These are phyloP conservation scores for Porites rus DNA, from an alignment of 92 coral and sea anemone genomes.

Conservation along the genomic window DNA sequence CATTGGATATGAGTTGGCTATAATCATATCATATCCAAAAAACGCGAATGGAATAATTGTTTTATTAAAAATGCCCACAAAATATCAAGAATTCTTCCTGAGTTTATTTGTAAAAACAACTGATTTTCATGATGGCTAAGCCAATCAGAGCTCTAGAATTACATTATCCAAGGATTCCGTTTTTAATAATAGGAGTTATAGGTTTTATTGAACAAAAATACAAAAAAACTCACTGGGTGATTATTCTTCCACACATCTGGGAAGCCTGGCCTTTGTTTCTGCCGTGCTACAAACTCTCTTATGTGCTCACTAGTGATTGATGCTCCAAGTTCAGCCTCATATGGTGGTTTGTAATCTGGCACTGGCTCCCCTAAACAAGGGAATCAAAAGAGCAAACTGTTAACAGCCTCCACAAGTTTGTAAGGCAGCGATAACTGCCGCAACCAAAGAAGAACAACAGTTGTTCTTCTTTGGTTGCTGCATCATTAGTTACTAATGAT, in stretches of 20 bases:
- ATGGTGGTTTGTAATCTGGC: conserved; percentile 84
- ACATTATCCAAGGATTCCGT: background rate
- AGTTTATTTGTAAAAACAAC: no score
- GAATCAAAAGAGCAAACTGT: background rate
- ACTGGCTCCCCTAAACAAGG: conserved; percentile 70
- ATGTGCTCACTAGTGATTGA: conserved; percentile 71
- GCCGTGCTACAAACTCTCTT: conserved; percentile 74
- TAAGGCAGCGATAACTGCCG: background rate
- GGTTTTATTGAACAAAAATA: background rate
- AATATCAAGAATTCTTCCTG: no score
- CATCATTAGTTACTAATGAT: no score
- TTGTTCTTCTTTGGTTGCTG: no score
- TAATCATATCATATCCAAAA: no score
- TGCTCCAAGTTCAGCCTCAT: conserved; percentile 78
- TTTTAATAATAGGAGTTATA: no score
- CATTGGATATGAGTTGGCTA: no score
- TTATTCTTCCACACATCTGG: conserved; percentile 92
- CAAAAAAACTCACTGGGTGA: conserved; percentile 67
- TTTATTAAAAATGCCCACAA: no score
- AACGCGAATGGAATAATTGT: no score
- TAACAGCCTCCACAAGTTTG: background rate
- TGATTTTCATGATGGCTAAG: no score
- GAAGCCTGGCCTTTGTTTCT: conserved; percentile 78
- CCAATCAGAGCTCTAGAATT: background rate
- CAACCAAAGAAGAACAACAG: background rate